Base-by-base conservation (phyloP, 2,888 invertebrate species). In the Balanococcus diminutus region DNA sequence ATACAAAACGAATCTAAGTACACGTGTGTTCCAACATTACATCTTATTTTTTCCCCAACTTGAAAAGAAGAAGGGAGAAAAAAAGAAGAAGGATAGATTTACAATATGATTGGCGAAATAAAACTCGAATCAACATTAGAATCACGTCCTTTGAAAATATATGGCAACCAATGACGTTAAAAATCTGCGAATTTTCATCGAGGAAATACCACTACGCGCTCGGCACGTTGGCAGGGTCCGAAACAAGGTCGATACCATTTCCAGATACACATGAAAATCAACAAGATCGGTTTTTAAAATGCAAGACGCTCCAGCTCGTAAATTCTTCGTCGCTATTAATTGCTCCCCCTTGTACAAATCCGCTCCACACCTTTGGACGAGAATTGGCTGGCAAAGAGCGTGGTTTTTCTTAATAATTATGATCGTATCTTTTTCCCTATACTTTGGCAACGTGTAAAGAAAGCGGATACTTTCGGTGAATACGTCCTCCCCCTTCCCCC, bases 131-230 rank as follows among this genome's bases (percentile, higher is more conserved):
- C 22, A 79, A 36, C 22, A 79, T 36, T 79, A 19, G 36, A 6
- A 79, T 79, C 75, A 79, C 75, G 75, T 79, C n/a, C n/a, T 36
- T 79, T 36, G 11, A 79, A 79, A 79, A 79, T 79, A 79, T 36
- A 32, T n/a, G 36, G 25, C 75, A 79, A 8, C 75, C 75, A 67
- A 67, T 67, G 67, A 67, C 75, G 32, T 79, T 36, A 9, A 36
- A 31, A 67, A 67, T 67, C 67, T 31, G 67, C 16, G 67, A 67
- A 67, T 67, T 67, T 67, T 67, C 67, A 14, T 67, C 67, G 28
- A 31, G 28, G 67, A 67, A 67, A 22, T 56, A 46, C 46, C 22
- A 46, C n/a, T 46, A 56, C 22, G 22, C 56, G 56, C 19, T 4
- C 3, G 11, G 31, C 4, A 19, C 6, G 72, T 4, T n/a, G 19